Evolutionary conservation across 1,140 invertebrate genomes (phyloP).

Genomic region (Thaumatotibia leucotreta): DNA sequence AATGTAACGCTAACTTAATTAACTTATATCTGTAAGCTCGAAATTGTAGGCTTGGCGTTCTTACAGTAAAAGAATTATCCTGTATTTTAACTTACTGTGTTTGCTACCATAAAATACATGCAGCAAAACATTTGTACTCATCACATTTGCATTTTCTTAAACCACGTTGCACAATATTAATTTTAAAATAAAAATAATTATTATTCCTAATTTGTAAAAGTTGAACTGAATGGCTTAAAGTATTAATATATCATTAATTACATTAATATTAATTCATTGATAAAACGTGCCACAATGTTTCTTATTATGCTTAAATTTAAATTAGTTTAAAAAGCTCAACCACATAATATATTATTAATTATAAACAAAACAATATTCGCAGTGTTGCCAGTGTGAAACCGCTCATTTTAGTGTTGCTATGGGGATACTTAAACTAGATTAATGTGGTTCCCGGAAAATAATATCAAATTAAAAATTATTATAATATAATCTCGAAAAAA

Average conservation of each 20-base stretch:
- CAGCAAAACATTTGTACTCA: background rate
- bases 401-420: conserved; percentile 38
- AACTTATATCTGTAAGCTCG: background rate
- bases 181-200: conserved; percentile 26
- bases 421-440: conserved; percentile 20
- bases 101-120: background rate
- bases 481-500: no score
- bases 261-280: conserved; percentile 26
- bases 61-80: no score
- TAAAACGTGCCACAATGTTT: conserved; percentile 39
- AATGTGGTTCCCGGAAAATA: background rate
- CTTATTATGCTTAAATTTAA: background rate
- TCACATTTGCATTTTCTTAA: conserved; percentile 18
- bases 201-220: conserved; percentile 43
- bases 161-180: conserved; percentile 24
- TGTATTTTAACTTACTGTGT: background rate
- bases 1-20: background rate
- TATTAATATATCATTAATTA: conserved; percentile 24
- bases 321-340: background rate
- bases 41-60: background rate
- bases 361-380: conserved; percentile 34
- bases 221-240: conserved; percentile 29
- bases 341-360: background rate
- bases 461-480: background rate
- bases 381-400: conserved; percentile 54